A percentile compares a stretch with the other conserved stretches of the same genome.
Conservation (phyloP, 2,113 vertebrate species). For the Trichomycterus rosablanca region DNA sequence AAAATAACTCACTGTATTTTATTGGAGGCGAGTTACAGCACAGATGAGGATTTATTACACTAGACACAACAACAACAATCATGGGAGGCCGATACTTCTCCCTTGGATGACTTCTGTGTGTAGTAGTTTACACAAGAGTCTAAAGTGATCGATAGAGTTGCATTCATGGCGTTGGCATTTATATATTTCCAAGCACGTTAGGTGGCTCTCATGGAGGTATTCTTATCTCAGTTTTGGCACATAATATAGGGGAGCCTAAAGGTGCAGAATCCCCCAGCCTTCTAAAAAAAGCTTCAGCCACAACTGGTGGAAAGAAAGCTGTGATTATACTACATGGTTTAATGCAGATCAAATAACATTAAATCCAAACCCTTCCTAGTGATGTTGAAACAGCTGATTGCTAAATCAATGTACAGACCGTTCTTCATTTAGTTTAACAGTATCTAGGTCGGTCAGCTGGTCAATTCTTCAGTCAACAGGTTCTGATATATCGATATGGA, state of each 20-base stretch:
- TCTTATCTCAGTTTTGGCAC: conserved; percentile 31
- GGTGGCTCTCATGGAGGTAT: not conserved
- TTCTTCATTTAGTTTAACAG: not conserved
- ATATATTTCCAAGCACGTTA: not conserved
- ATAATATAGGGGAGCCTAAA: not conserved
- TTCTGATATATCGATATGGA: conserved; percentile 15
- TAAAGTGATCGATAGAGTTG: conserved; percentile 1
- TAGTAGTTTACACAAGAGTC: conserved; percentile 3
- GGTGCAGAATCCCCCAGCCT: conserved; percentile 1
- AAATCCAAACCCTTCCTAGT: too few species aligned
- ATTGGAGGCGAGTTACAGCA: too few species aligned
- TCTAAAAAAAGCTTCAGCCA: conserved; percentile 8
- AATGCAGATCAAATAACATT: not conserved
- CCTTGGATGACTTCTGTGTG: not conserved
- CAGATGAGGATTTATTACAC: too few species aligned
- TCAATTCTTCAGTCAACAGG: conserved; percentile 27
- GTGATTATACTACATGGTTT: not conserved
- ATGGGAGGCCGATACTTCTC: not conserved
- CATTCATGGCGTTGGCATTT: not conserved
- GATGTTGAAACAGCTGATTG: not conserved
- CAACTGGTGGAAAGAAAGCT: not conserved
- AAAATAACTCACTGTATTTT: too few species aligned
- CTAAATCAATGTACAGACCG: too few species aligned
- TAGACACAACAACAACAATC: too few species aligned
- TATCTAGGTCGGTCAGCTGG: conserved; percentile 8